Evolutionary conservation across 2,888 invertebrate genomes (phyloP), one percentile per base, ranked within the genome.

Genomic region (Standfussiana lucernea): DNA sequence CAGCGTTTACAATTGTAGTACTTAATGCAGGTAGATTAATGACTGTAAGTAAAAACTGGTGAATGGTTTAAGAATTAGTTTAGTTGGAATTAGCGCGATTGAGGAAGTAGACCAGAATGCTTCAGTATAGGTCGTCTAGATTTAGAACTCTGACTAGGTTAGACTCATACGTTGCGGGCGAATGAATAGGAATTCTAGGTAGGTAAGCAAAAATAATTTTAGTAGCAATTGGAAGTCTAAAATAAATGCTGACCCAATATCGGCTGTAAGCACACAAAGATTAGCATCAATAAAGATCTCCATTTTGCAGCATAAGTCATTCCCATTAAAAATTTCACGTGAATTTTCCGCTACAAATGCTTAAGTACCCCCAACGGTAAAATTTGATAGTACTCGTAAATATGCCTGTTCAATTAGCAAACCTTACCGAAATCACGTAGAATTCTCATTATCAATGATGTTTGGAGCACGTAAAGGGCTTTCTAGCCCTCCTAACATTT

Each of bases 371-470:
- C 76, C 66, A 77, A 79, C 78, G 76, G 82, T 86, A 80, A 82
- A 81, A 69, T 81, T 77, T 77, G 18, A 73, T 82, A 72, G 68
- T 75, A n/a, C n/a, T n/a, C n/a, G n/a, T n/a, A 89, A 89, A 90
- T 83, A 86, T 79, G 77, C 78, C 64, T 87, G 83, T 89, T 88
- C 86, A 88, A 88, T 85, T 82, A 85, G 87, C 87, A 91, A 91
- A 92, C 86, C 86, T 88, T 84, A 88, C 62, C 68, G 80, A 80
- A 88, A 89, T 90, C 92, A 93, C 93, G 92, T 90, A 90, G 91
- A 91, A 90, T 89, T 91, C 90, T 91, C 93, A 92, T 94, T 91
- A 92, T 87, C 87, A 88, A 89, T 87, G 81, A 88, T 65, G 72
- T 70, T 79, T 85, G 82, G 81, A 85, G 86, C 83, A 83, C 86